Conservation (phyloP, 2,888 invertebrate species). For the Altica lythri region DNA sequence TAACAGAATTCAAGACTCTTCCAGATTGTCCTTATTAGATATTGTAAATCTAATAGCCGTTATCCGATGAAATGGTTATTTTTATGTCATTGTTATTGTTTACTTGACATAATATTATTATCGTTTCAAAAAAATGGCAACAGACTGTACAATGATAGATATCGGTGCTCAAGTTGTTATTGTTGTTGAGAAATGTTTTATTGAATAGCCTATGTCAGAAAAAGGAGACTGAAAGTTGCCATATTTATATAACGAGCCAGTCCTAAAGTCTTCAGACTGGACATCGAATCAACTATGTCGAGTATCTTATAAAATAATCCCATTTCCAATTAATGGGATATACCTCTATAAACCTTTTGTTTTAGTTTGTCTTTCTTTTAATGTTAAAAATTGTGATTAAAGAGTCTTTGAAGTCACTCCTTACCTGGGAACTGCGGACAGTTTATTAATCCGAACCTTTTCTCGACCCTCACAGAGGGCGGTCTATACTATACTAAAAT, state of each 20-base stretch:
- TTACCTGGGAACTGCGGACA: too few species aligned
- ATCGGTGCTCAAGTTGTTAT: conserved; percentile 36
- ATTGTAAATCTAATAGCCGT: conserved; percentile 7
- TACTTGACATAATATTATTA: conserved; percentile 30
- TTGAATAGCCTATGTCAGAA: conserved; percentile 29
- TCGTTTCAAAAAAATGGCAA: conserved; percentile 18
- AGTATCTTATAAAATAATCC: conserved; percentile 31
- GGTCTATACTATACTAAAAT: too few species aligned
- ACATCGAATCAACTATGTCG: conserved; percentile 27
- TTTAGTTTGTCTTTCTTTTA: conserved; percentile 16
- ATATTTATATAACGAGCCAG: conserved; percentile 12
- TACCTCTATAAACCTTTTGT: conserved; percentile 4
- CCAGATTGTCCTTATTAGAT: too few species aligned
- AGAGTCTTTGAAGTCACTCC: too few species aligned
- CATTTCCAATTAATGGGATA: conserved; percentile 24
- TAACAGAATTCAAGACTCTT: conserved; percentile 14
- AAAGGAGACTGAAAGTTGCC: conserved; percentile 34
- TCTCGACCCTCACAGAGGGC: too few species aligned
- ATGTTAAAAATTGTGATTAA: conserved; percentile 26
- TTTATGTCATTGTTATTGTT: conserved; percentile 32
- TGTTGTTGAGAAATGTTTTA: conserved; percentile 27
- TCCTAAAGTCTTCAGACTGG: conserved; percentile 14
- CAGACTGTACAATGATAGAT: conserved; percentile 24
- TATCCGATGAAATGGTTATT: conserved; percentile 24
- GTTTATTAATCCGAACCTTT: too few species aligned